phyloP scores from a whole-genome alignment of 2,888 invertebrate genomes.

The Orthonychiurus folsomi region DNA sequence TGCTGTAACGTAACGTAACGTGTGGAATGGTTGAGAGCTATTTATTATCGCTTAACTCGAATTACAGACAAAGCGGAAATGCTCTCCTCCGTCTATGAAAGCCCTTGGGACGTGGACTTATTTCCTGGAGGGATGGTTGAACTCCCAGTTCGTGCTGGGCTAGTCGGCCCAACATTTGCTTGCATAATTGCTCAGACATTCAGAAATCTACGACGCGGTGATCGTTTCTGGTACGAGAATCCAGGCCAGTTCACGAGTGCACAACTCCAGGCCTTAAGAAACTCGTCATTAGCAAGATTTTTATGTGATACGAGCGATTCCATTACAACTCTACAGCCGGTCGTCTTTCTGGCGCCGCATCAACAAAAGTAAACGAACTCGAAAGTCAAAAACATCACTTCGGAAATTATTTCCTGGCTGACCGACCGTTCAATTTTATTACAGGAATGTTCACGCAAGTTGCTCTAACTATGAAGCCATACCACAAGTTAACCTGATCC shows the following conservation, averaged over 20 bases:
- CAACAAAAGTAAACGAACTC: slow-evolving; percentile 42
- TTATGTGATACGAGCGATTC: slow-evolving; percentile 59
- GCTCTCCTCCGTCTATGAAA: slow-evolving; percentile 30
- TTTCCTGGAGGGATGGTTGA: slow-evolving; percentile 46
- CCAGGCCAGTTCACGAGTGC: slow-evolving; percentile 56
- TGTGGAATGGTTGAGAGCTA: no score
- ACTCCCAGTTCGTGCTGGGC: slow-evolving; percentile 43
- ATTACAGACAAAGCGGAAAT: slow-evolving; percentile 32
- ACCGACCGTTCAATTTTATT: slow-evolving; percentile 5
- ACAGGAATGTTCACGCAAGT: slow-evolving; percentile 31
- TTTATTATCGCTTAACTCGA: no score
- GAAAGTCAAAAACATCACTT: slow-evolving; percentile 6
- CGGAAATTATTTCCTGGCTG: not conserved
- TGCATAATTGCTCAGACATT: slow-evolving; percentile 51
- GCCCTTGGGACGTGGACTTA: slow-evolving; percentile 43
- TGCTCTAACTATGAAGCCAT: slow-evolving; percentile 27
- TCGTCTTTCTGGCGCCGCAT: slow-evolving; percentile 58
- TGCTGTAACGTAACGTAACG: no score
- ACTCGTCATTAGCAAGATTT: slow-evolving; percentile 62
- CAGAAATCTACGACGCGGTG: slow-evolving; percentile 46
- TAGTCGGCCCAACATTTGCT: slow-evolving; percentile 46
- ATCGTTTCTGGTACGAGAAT: slow-evolving; percentile 51
- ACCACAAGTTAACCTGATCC: slow-evolving; percentile 23
- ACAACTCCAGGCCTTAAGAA: slow-evolving; percentile 64
- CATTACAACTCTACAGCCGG: slow-evolving; percentile 61